phyloP scores from a whole-genome alignment of 2,113 vertebrate genomes.

The Lepisosteus osseus region DNA sequence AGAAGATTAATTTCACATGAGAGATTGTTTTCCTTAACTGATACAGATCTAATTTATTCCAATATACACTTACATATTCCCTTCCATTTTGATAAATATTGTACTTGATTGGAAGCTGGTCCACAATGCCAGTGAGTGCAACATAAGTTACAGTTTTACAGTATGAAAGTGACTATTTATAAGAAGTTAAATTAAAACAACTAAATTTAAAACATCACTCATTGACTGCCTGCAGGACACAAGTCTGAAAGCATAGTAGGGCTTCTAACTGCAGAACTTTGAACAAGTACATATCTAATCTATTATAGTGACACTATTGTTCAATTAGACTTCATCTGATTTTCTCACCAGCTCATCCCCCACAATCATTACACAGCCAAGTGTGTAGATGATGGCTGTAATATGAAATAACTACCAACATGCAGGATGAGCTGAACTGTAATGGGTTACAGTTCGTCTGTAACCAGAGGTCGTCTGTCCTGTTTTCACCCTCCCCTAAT shows the following conservation, averaged over 20 bases:
- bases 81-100: too few relatives aligned
- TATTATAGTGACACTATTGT: slow-evolving; percentile 47
- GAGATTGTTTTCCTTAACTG: too few relatives aligned
- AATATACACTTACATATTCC: too few relatives aligned
- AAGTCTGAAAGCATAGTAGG: background rate
- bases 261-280: slow-evolving; percentile 16
- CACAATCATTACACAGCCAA: slow-evolving; percentile 54
- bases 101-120: too few relatives aligned
- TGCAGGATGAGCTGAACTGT: slow-evolving; percentile 32
- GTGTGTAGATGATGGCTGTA: slow-evolving; percentile 52
- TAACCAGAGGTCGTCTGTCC: background rate
- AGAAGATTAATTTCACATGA: too few relatives aligned
- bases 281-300: slow-evolving; percentile 23
- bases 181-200: too few relatives aligned
- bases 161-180: too few relatives aligned
- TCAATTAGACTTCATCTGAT: slow-evolving; percentile 55
- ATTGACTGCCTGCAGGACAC: background rate
- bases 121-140: too few relatives aligned
- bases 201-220: background rate
- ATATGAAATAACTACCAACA: slow-evolving; percentile 50
- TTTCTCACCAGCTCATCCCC: slow-evolving; percentile 36
- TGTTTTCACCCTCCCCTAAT: too few relatives aligned
- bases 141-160: too few relatives aligned
- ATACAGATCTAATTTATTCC: too few relatives aligned
- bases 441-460: too few relatives aligned